Evolutionary conservation across 2,888 invertebrate genomes (phyloP).

Genomic region (Rhorus exstirpatorius): DNA sequence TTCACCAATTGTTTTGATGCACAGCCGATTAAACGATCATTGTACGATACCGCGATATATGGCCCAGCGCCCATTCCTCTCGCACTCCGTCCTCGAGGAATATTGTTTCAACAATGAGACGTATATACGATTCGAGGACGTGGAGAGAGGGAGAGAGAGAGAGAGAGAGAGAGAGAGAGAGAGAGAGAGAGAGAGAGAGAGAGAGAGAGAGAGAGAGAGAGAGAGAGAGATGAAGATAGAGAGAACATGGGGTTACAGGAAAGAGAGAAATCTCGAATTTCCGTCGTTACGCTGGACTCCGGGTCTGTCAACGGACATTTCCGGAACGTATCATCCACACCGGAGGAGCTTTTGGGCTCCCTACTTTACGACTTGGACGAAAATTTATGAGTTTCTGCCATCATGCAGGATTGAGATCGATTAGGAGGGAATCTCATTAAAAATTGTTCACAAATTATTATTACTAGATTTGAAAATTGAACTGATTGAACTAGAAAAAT

Average conservation of each 20-base stretch:
- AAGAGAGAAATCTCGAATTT: slow-evolving; percentile 52
- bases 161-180: slow-evolving; percentile 9
- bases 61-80: slow-evolving; percentile 51
- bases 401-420: background rate
- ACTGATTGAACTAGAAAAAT: too few species aligned
- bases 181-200: slow-evolving; percentile 2
- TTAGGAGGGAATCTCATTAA: background rate
- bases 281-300: slow-evolving; percentile 59
- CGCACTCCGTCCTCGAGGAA: slow-evolving; percentile 70
- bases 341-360: slow-evolving; percentile 28
- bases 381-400: slow-evolving; percentile 29
- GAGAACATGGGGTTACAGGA: slow-evolving; percentile 16
- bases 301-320: slow-evolving; percentile 50
- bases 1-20: slow-evolving; percentile 84
- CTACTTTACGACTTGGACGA: slow-evolving; percentile 1
- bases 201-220: slow-evolving; percentile 2
- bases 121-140: slow-evolving; percentile 25
- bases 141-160: background rate
- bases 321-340: slow-evolving; percentile 63
- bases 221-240: background rate
- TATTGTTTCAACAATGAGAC: slow-evolving; percentile 78
- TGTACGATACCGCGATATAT: slow-evolving; percentile 78
- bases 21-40: slow-evolving; percentile 85
- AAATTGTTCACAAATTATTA: background rate
- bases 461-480: too few species aligned